Evolutionary conservation across 2,797 vertebrate genomes (phyloP), one percentile per base, ranked within the genome.

Genomic region (Sebastes itinus): DNA sequence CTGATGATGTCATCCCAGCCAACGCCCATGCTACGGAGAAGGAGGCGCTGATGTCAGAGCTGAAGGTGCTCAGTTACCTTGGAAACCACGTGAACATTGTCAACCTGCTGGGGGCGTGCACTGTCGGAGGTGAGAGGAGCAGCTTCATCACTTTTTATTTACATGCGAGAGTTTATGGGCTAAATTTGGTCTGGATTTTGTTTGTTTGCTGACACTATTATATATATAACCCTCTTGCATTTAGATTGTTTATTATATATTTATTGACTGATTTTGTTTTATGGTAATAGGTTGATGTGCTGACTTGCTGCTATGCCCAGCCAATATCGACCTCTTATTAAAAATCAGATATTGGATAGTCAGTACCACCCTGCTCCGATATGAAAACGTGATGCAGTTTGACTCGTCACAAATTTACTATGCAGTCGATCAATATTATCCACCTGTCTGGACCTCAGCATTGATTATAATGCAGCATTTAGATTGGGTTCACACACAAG

Each of bases 61-160:
- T 99, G 83, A 99, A 99, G 94, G 97, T 99, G 78, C 95, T 99
- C 83, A 98, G 97, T 94, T 99, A 99, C 94, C 97, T 99, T 27
- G 98, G 98, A 75, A 98, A 98, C 94, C 97, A 99, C 59, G 95
- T 99, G 94, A 99, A 99, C 89, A 99, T 99, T 0, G 98, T 99
- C 52, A 99, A 99, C 95, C 96, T 99, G 64, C 96, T 99, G 16
- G 98, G 98, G 83, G 98, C 98, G 1, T 99, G 98, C 93, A 99
- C 98, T 16, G 64, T 98, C 6, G 97, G 97, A 97, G 98, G 98
- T 99, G 88, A 94, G 93, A 33, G 66, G 46, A 81, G 60, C 59
- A 5, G 7, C 22, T 38, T 42, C 10, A 4, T 11, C 58, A 52
- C 63, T 27, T 23, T 20, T 23, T 55, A 10, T 56, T 28, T 28